Evolutionary conservation across 2,888 invertebrate genomes (phyloP), one percentile per base, ranked within the genome.

Genomic region (Chrysolina haemoptera): DNA sequence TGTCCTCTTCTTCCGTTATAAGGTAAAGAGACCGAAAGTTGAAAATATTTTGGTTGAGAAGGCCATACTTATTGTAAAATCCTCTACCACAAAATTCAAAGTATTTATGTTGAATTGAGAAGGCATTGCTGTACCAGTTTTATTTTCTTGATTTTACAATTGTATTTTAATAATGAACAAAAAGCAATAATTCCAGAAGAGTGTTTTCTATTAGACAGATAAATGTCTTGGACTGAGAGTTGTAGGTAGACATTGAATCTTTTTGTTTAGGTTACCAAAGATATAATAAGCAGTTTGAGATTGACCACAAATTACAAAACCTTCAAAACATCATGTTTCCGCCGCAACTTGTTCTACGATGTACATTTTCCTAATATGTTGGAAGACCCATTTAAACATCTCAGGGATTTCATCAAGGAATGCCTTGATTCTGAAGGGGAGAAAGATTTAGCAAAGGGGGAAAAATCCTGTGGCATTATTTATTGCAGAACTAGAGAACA

Each of bases 321-420:
- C 80, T 98, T 96, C 86, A 94, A 95, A 88, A 93, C 94, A 11
- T 94, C 97, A 16, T 96, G 96, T 84, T 99, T 98, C 88, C 93
- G 99, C 72, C 89, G 93, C 77, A 99, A 99, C 90, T 90, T 99
- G 40, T 98, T 91, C 89, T 99, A 99, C 88, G 99, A 99, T 88
- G 94, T 99, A 1, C 91, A 93, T 68, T 97, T 95, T 88, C 94
- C 95, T 86, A 98, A 98, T 85, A 90, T 92, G 40, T 90, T 98
- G 75, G 91, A 94, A 74, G 93, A 97, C 88, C 94, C 96, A 73
- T 93, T 93, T 84, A 91, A 92, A 50, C 95, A 98, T 88, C 89
- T 99, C 74, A 92, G 92, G 71, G 90, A 91, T 14, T 97, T 95
- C 88, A 91, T 96, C 68, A 87, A 89, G 62, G 90, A 92, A 79